Percentiles rank a stretch among this genome's conserved stretches.
Evolutionary conservation across 2,797 vertebrate genomes (phyloP).

Genomic region (Anomalospiza imberbis): DNA sequence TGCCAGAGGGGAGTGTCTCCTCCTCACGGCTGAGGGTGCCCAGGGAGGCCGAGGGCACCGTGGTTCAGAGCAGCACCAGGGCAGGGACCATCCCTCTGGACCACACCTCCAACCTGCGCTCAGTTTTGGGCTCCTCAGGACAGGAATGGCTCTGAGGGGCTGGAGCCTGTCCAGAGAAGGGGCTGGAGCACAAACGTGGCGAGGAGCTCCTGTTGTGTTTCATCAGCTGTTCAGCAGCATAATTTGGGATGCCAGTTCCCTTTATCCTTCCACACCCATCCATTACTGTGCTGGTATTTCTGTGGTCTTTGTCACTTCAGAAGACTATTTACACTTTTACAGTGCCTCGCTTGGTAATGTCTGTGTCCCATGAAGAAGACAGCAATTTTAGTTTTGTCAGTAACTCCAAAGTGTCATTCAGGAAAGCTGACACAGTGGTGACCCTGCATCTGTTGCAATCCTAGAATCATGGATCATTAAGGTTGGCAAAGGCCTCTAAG

Average conservation of each 20-base stretch:
- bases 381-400: neutral
- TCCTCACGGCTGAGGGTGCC: neutral
- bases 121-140: neutral
- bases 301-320: neutral
- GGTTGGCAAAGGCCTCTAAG: neutral
- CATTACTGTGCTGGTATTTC: neutral
- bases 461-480: rapidly evolving
- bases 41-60: no score
- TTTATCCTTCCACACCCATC: neutral
- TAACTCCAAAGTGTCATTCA: neutral
- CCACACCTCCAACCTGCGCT: rapidly evolving
- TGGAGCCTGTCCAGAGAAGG: neutral
- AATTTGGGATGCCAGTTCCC: neutral
- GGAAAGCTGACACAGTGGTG: neutral
- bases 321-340: neutral
- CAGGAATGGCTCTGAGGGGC: neutral
- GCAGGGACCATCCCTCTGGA: no score
- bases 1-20: neutral
- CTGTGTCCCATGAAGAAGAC: neutral
- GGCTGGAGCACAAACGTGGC: neutral
- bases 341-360: neutral
- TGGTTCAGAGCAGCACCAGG: neutral
- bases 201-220: neutral
- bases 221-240: neutral
- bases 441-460: no score